Base-by-base conservation (phyloP, 2,888 invertebrate genomes). In the Agrochola circellaris region DNA sequence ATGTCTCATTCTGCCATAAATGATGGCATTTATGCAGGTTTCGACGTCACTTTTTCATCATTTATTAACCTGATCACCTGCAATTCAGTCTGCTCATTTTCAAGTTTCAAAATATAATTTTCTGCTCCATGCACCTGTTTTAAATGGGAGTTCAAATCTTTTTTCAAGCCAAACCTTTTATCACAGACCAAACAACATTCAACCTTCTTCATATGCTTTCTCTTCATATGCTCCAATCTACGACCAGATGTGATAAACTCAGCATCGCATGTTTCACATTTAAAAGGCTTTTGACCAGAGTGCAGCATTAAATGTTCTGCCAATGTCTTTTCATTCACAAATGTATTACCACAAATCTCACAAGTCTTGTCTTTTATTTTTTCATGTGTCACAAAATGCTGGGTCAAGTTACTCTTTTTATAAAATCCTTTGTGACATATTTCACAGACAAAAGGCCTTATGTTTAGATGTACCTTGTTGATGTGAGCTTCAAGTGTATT, bases 351-450 rank as follows among this genome's bases (percentile, higher is more conserved):
- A 67, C 95, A 96, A 1, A 93, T 72, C 58, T 95, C 93, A 81
- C 95, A 95, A 15, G 90, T 91, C 42, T 91, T 90, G 51, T 89
- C 90, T 62, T 91, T 92, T 6, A 71, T 71, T 58, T 91, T 90
- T 17, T 82, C 76, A 83, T 95, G 95, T 20, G 83, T 92, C 48
- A 78, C 72, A 17, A 79, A 51, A 79, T 95, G 95, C 79, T 93
- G 93, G 0, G 88, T 90, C 42, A 95, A 83, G 56, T 94, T 92
- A 77, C 92, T 93, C 71, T 93, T 94, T 73, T 92, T 93, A 62
- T 91, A 94, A 81, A 94, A 95, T 0, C 91, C 90, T 91, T 94
- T 95, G 26, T 74, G 81, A 80, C 95, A 95, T 69, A 90, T 81
- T 6, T 90, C 67, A 72, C 95, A 95, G 1, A 87, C 74, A 73